Conservation (phyloP, 2,113 vertebrate genomes). For the Pangasianodon gigas region DNA sequence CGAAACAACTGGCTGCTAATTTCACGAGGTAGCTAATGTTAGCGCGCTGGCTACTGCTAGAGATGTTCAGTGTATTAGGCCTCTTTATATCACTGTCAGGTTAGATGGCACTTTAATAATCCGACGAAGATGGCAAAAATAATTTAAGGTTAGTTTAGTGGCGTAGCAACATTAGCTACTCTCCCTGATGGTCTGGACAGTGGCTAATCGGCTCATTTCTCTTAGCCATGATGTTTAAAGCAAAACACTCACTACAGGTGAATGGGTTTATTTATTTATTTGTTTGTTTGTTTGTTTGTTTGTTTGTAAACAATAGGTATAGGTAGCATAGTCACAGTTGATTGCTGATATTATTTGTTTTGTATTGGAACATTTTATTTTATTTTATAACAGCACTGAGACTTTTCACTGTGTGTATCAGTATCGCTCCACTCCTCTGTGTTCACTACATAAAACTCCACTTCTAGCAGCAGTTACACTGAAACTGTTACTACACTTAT, state of each 20-base stretch:
- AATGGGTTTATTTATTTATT: too few relatives aligned
- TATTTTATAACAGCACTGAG: too few relatives aligned
- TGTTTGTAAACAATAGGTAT: too few relatives aligned
- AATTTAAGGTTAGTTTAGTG: background rate
- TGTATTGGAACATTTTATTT: too few relatives aligned
- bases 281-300: too few relatives aligned
- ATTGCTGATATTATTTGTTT: too few relatives aligned
- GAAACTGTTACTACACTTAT: background rate
- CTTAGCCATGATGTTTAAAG: too few relatives aligned
- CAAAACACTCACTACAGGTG: too few relatives aligned
- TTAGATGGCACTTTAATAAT: background rate
- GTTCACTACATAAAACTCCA: background rate
- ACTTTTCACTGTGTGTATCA: too few relatives aligned
- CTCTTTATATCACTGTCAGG: background rate
- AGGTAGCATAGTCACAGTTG: too few relatives aligned
- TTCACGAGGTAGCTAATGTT: background rate
- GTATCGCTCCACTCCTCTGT: too few relatives aligned
- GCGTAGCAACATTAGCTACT: too few relatives aligned
- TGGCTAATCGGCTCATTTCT: background rate
- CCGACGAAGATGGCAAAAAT: background rate
- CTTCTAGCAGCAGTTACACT: background rate
- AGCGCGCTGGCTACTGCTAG: background rate
- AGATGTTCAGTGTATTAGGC: background rate
- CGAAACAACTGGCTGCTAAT: background rate
- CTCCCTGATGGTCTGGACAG: background rate